Base-by-base conservation (phyloP, 2,888 invertebrate species). In the Zaprionus obscuricornis region DNA sequence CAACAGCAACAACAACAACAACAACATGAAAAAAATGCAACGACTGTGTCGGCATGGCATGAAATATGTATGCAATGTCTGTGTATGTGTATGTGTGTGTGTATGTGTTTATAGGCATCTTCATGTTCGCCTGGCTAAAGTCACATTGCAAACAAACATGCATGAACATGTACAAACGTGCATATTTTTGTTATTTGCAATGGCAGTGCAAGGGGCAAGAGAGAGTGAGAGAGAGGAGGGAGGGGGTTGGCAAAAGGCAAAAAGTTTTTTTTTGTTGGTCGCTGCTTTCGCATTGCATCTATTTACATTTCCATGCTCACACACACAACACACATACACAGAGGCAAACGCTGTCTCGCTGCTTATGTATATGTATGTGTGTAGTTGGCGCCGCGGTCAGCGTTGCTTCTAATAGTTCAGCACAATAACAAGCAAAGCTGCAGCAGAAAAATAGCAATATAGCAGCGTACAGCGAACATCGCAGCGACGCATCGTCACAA, bases 401-500 rank as follows among this genome's bases (percentile, higher is more conserved):
- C 73, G 55, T 54, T 34, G 55, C 66, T 69, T 73, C 74, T 69
- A 66, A 45, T 31, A 66, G n/a, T n/a, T n/a, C n/a, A n/a, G n/a
- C n/a, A n/a, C n/a, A n/a, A n/a, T n/a, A n/a, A n/a, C n/a, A n/a
- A n/a, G 66, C 64, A 69, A 52, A 4, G 22, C 63, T 68, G 70
- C 68, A 68, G 56, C 47, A 45, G 54, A 42, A 31, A 39, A 24
- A 18, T n/a, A 36, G 31, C 52, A 24, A 16, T 31, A 27, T 40
- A 27, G 8, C 50, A 22, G 27, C 45, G 42, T 7, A 17, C 14
- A 16, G 20, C 36, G 16, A 14, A 37, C 49, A 49, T 22, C 47
- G 27, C 57, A 55, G 37, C 74, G 73, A 65, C 68, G 68, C 72
- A 71, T 74, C 69, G 67, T n/a, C 75, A 83, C n/a, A 85, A 87